phyloP scores from a whole-genome alignment of 2,113 vertebrate genomes.

The Odocoileus virginianus region DNA sequence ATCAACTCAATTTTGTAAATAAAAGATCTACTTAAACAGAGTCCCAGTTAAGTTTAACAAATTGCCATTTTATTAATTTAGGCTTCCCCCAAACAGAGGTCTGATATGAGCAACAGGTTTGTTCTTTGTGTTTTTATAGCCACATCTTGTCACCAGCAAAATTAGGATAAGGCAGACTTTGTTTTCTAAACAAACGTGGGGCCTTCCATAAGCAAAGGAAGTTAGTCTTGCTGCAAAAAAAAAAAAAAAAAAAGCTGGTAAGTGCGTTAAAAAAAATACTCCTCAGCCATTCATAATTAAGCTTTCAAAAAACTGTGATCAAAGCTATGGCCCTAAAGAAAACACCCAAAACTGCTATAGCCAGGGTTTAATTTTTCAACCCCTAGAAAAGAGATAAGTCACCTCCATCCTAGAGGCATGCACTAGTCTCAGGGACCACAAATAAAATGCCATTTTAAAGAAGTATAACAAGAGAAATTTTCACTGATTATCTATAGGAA shows the following conservation, averaged over 20 bases:
- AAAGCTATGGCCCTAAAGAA: background rate
- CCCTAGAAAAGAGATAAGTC: background rate
- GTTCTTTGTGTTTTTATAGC: slow-evolving; percentile 36
- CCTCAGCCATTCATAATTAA: slow-evolving; percentile 70
- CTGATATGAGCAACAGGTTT: background rate
- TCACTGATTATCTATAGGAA: slow-evolving; percentile 30
- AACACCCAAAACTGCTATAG: background rate
- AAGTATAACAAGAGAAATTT: slow-evolving; percentile 27
- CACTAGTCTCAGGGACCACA: background rate
- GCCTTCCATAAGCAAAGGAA: slow-evolving; percentile 71
- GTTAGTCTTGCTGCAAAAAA: slow-evolving; percentile 65
- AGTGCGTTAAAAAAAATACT: slow-evolving; percentile 75
- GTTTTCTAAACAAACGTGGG: slow-evolving; percentile 80
- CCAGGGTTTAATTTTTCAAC: background rate
- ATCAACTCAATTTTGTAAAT: slow-evolving; percentile 32
- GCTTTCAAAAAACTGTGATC: slow-evolving; percentile 42
- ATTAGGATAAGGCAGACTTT: slow-evolving; percentile 69
- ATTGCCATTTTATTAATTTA: background rate
- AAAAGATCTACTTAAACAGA: slow-evolving; percentile 19
- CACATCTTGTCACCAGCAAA: slow-evolving; percentile 62
- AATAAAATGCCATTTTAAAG: background rate
- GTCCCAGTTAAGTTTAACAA: background rate
- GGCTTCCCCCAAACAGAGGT: slow-evolving; percentile 16
- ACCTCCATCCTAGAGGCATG: background rate
- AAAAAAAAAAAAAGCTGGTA: slow-evolving; percentile 70